These are phyloP conservation scores for Andrena flavipes DNA, from an alignment of 2,888 invertebrate genomes.

Conservation along the genomic window DNA sequence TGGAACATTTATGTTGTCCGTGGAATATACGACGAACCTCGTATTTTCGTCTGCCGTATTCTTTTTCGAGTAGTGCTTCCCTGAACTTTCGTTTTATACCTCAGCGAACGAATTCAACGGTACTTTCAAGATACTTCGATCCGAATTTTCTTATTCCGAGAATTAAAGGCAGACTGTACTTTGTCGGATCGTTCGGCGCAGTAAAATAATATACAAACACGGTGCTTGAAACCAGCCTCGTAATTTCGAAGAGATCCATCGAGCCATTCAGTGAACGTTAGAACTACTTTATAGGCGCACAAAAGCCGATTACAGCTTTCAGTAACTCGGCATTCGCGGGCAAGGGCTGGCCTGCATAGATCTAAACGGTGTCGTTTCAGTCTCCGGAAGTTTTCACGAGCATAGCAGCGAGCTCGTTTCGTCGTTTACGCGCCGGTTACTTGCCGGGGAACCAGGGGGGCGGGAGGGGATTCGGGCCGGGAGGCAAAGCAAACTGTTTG, in stretches of 20 bases:
- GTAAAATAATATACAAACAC: not conserved
- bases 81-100: not conserved
- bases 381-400: conserved; percentile 39
- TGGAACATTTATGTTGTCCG: not conserved
- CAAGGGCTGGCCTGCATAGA: not conserved
- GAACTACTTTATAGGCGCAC: conserved; percentile 33
- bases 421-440: conserved; percentile 23
- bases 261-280: conserved; percentile 21
- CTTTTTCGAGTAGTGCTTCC: not conserved
- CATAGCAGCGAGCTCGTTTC: conserved; percentile 24
- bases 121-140: not conserved
- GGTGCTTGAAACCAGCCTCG: not conserved
- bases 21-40: not conserved
- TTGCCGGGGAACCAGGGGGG: not conserved
- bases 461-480: not conserved
- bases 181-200: not conserved
- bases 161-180: too few relatives aligned
- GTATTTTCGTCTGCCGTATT: not conserved
- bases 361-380: conserved; percentile 37
- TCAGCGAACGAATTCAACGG: not conserved
- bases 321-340: conserved; percentile 17
- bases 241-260: conserved; percentile 25
- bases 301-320: conserved; percentile 38
- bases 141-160: not conserved
- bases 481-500: not conserved